phyloP scores from a whole-genome alignment of 2,113 vertebrate species.

The Entelurus aequoreus region DNA sequence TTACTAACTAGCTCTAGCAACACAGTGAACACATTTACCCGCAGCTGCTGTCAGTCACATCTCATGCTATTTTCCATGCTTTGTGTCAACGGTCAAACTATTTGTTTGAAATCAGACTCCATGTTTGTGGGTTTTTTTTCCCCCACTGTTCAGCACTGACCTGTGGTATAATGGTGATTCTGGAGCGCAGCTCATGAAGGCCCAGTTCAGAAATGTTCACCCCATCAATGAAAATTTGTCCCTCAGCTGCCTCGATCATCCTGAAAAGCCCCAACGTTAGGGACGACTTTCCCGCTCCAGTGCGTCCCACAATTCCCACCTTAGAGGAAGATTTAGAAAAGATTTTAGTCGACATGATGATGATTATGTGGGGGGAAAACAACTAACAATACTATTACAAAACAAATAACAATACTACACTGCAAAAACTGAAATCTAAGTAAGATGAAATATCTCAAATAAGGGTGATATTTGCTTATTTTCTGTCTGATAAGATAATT shows the following conservation, averaged over 20 bases:
- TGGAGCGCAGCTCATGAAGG: conserved; percentile 86
- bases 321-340: conserved; percentile 29
- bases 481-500: no score
- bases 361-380: no score
- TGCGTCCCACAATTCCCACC: conserved; percentile 95
- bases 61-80: no score
- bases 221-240: conserved; percentile 86
- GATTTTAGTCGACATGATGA: background rate
- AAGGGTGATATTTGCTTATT: no score
- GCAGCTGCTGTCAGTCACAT: no score
- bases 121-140: background rate
- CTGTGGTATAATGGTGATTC: conserved; percentile 97
- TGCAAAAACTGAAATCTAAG: no score
- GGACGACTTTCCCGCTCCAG: conserved; percentile 93
- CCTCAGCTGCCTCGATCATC: conserved; percentile 85
- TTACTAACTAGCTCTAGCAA: no score
- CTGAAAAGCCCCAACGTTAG: conserved; percentile 90
- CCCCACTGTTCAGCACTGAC: conserved; percentile 47
- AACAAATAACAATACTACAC: background rate
- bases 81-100: background rate
- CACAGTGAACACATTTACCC: no score
- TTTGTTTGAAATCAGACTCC: no score
- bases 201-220: conserved; percentile 84
- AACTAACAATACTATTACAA: no score
- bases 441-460: no score